These are phyloP conservation scores for Dipodomys spectabilis DNA, from an alignment of 2,113 vertebrate species.

Conservation along the genomic window DNA sequence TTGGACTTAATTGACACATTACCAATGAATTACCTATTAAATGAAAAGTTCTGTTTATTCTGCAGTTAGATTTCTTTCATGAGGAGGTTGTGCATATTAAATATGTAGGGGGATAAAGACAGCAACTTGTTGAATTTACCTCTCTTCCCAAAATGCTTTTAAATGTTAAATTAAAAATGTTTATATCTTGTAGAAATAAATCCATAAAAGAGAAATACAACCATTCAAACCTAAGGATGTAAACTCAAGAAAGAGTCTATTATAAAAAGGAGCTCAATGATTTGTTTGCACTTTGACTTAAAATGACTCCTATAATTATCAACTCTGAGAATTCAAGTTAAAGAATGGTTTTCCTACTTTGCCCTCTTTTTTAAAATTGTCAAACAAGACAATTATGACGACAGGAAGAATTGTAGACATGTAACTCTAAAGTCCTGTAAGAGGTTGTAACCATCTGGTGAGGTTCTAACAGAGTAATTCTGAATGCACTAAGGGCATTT, in stretches of 20 bases:
- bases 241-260: conserved; percentile 13
- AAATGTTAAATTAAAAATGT: conserved; percentile 39
- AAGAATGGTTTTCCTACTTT: not conserved
- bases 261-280: conserved; percentile 12
- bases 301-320: conserved; percentile 16
- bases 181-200: conserved; percentile 35
- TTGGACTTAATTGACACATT: conserved; percentile 25
- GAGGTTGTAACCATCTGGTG: not conserved
- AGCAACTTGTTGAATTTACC: not conserved
- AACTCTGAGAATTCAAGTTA: not conserved
- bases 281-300: not conserved
- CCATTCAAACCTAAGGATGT: not conserved
- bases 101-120: not conserved
- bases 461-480: not conserved
- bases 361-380: not conserved
- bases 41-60: conserved; percentile 47
- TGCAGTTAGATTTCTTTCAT: conserved; percentile 46
- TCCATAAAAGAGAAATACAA: conserved; percentile 22
- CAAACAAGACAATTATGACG: not conserved
- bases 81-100: not conserved
- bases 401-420: not conserved
- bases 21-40: conserved; percentile 50
- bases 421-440: not conserved
- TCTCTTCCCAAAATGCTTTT: conserved; percentile 4
- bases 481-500: not conserved